A percentile compares a stretch with the other conserved stretches of the same genome.
Conservation (phyloP, 2,113 vertebrate species). For the Quiscalus mexicanus region DNA sequence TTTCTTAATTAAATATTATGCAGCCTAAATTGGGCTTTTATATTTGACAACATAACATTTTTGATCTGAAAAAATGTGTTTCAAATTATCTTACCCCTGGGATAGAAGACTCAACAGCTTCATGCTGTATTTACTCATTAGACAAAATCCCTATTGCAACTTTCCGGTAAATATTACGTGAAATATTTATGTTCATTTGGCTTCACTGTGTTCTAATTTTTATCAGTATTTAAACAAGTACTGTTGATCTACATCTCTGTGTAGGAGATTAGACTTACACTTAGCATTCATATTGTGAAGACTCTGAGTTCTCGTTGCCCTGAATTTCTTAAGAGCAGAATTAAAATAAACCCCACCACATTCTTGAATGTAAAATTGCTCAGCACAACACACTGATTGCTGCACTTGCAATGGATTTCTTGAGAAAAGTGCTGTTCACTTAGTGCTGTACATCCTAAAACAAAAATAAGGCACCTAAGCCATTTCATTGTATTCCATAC, state of each 20-base stretch:
- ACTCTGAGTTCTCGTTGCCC: not conserved
- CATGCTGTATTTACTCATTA: slow-evolving; percentile 57
- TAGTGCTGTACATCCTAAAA: not conserved
- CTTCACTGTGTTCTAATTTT: slow-evolving; percentile 51
- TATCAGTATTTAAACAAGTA: slow-evolving; percentile 47
- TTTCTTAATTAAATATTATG: slow-evolving; percentile 53
- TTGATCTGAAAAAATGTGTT: slow-evolving; percentile 66
- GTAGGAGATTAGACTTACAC: slow-evolving; percentile 19
- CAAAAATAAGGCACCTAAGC: not conserved
- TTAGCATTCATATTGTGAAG: slow-evolving; percentile 6
- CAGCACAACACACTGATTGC: not conserved
- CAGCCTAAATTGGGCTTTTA: slow-evolving; percentile 42
- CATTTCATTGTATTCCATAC: not conserved
- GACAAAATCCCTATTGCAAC: slow-evolving; percentile 33
- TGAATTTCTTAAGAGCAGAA: slow-evolving; percentile 15
- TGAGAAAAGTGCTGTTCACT: not conserved
- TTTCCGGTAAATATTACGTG: slow-evolving; percentile 50
- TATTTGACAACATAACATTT: slow-evolving; percentile 57
- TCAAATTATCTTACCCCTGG: slow-evolving; percentile 52
- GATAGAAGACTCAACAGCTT: slow-evolving; percentile 39
- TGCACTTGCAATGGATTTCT: not conserved
- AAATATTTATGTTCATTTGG: slow-evolving; percentile 41
- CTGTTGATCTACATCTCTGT: slow-evolving; percentile 9
- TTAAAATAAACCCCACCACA: not conserved
- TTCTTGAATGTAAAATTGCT: not conserved